A percentile compares a stretch with the other conserved stretches of the same genome.
These are phyloP conservation scores for Hyphantria cunea DNA, from an alignment of 1,140 invertebrate genomes.

Conservation along the genomic window DNA sequence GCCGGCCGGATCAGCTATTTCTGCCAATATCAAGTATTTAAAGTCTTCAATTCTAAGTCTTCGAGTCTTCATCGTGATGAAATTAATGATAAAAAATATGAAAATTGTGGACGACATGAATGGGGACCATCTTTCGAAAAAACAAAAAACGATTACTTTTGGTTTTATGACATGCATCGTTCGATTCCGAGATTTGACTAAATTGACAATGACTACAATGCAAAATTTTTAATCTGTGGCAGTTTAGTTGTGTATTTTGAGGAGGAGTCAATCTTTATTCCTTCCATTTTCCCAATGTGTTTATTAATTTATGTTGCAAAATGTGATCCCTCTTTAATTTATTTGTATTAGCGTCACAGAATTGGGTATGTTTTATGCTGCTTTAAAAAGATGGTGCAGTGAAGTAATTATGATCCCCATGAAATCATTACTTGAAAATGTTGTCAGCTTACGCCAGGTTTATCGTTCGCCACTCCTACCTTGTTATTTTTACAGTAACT, in stretches of 20 bases:
- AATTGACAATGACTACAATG: no score
- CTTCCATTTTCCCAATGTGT: conserved; percentile 31
- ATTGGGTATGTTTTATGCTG: conserved; percentile 40
- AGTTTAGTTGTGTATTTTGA: conserved; percentile 18
- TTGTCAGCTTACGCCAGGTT: conserved; percentile 84
- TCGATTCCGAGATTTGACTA: no score
- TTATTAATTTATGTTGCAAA: conserved; percentile 34
- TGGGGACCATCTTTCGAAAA: no score
- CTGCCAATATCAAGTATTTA: no score
- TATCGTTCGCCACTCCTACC: conserved; percentile 89
- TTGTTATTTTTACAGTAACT: conserved; percentile 86
- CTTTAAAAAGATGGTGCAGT: conserved; percentile 52
- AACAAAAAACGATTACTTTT: no score
- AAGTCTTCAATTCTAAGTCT: no score
- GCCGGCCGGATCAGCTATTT: no score
- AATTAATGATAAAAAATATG: no score
- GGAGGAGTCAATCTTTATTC: conserved; percentile 16
- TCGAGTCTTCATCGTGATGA: no score
- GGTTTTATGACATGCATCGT: no score
- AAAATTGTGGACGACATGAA: no score
- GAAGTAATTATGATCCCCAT: conserved; percentile 60
- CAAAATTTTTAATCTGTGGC: no score
- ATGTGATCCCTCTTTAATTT: conserved; percentile 35
- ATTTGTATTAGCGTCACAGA: conserved; percentile 28
- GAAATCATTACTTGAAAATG: conserved; percentile 61